These are phyloP conservation scores for Lepeophtheirus nordmannii DNA, from an alignment of 2,888 invertebrate genomes.

Conservation along the genomic window DNA sequence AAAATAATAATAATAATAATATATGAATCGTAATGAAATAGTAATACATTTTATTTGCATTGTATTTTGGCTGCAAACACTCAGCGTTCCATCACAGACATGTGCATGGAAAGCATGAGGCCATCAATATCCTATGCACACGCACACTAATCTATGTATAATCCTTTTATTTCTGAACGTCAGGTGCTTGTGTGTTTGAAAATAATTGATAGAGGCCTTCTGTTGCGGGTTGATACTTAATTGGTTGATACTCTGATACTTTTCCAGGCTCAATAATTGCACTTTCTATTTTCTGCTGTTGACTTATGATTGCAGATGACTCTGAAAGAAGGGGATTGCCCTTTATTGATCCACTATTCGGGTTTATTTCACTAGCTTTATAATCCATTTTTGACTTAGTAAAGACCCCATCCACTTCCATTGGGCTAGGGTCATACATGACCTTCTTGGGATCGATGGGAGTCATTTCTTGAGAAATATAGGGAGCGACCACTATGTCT, in stretches of 20 bases:
- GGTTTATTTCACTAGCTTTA: background rate
- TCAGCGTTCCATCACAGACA: no score
- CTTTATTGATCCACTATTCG: background rate
- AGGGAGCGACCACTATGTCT: background rate
- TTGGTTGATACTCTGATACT: background rate
- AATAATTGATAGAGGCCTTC: background rate
- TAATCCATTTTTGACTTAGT: background rate
- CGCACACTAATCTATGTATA: no score
- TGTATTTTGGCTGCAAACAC: no score
- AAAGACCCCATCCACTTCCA: background rate
- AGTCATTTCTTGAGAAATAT: background rate
- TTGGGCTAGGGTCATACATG: constrained; percentile 1
- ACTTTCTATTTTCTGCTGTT: background rate
- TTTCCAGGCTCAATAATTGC: constrained; percentile 4
- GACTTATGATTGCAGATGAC: background rate
- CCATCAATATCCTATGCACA: no score
- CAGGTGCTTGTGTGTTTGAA: background rate
- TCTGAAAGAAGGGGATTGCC: background rate
- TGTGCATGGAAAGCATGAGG: no score
- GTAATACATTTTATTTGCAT: no score
- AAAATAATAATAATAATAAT: no score
- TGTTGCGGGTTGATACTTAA: background rate
- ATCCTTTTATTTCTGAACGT: background rate
- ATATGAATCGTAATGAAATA: no score
- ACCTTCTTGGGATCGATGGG: constrained; percentile 3